These are phyloP conservation scores for Glareola pratincola DNA, from an alignment of 2,113 vertebrate species.

Conservation along the genomic window DNA sequence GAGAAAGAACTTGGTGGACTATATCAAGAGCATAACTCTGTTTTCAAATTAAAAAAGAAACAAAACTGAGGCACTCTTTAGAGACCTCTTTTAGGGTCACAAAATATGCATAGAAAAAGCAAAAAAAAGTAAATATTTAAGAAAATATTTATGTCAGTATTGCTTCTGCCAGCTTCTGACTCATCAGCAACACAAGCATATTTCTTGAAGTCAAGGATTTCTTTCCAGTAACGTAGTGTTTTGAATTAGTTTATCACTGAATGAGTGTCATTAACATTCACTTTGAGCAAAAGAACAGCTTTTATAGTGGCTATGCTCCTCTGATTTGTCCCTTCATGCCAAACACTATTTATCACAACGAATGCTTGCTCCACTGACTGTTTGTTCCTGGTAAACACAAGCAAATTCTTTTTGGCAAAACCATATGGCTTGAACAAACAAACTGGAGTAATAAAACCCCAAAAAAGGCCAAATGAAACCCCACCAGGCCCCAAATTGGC, in stretches of 20 bases:
- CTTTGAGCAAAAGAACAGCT: not conserved
- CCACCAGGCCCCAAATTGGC: not conserved
- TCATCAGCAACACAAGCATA: not conserved
- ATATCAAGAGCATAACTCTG: not conserved
- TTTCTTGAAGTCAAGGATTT: slow-evolving; percentile 9
- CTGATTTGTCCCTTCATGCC: not conserved
- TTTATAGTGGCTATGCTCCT: not conserved
- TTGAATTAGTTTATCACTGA: slow-evolving; percentile 25
- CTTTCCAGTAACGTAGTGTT: not conserved
- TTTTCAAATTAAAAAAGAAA: not conserved
- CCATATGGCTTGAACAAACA: slow-evolving; percentile 29
- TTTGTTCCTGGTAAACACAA: slow-evolving; percentile 37
- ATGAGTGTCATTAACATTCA: slow-evolving; percentile 8
- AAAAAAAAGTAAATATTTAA: not conserved
- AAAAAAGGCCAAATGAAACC: not conserved
- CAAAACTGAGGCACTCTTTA: not conserved
- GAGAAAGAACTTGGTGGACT: not conserved
- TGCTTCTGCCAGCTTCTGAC: slow-evolving; percentile 17
- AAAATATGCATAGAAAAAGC: not conserved
- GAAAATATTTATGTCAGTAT: slow-evolving; percentile 7
- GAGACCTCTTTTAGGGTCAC: not conserved
- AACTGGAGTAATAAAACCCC: not conserved
- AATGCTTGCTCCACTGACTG: not conserved
- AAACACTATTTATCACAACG: slow-evolving; percentile 28
- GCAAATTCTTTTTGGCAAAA: slow-evolving; percentile 29